Conservation (phyloP, 92 coral and sea anemone species). For the Paramuricea clavata region DNA sequence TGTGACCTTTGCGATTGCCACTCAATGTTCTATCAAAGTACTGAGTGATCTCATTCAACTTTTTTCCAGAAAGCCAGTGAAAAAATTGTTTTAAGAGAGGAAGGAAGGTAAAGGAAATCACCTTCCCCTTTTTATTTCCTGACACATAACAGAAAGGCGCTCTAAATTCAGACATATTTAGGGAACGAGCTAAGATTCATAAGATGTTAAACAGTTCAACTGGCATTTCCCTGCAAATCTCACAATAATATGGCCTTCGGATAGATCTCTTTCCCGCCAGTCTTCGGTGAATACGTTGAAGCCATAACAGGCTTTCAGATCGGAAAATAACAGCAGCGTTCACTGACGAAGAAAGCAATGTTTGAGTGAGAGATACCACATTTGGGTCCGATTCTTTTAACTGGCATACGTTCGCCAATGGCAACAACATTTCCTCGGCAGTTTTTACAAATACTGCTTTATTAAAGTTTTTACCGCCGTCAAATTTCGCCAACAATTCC, state of each 20-base stretch:
- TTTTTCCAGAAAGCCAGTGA: slow-evolving; percentile 22
- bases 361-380: no score
- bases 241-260: slow-evolving; percentile 63
- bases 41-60: neutral
- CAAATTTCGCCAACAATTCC: neutral
- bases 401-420: no score
- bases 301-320: slow-evolving; percentile 57
- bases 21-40: slow-evolving; percentile 2
- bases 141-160: slow-evolving; percentile 64
- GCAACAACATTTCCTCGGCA: no score
- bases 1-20: slow-evolving; percentile 19
- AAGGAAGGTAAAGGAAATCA: slow-evolving; percentile 59
- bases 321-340: neutral
- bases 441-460: no score
- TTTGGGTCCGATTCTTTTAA: no score
- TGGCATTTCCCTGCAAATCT: slow-evolving; percentile 67
- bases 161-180: neutral
- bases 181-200: slow-evolving; percentile 20
- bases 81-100: slow-evolving; percentile 15
- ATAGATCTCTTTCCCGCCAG: slow-evolving; percentile 51
- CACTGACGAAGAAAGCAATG: neutral
- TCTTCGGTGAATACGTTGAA: slow-evolving; percentile 40
- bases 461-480: neutral
- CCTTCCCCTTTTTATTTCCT: slow-evolving; percentile 58
- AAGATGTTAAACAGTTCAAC: slow-evolving; percentile 65